These are phyloP conservation scores for Andrena fulva DNA, from an alignment of 2,888 invertebrate genomes.

Conservation along the genomic window DNA sequence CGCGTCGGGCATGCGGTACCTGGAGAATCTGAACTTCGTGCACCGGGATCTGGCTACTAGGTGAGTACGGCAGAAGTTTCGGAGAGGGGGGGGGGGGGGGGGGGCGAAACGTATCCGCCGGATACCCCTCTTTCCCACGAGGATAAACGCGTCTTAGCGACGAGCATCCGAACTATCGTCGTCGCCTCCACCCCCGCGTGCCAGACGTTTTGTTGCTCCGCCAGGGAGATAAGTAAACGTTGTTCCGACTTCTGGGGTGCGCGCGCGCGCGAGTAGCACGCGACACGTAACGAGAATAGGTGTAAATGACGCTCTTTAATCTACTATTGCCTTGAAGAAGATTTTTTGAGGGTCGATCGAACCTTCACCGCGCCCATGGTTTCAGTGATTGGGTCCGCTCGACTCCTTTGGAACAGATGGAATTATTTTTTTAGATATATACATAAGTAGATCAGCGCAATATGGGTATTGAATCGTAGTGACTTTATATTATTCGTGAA, in stretches of 20 bases:
- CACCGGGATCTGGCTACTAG: conserved; percentile 95
- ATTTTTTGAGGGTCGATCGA: no score
- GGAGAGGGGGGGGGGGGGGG: background rate
- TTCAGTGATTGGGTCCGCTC: no score
- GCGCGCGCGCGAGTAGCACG: background rate
- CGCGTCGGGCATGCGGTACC: conserved; percentile 95
- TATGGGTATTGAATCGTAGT: no score
- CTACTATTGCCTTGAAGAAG: conserved; percentile 4
- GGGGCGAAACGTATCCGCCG: conserved; percentile 47
- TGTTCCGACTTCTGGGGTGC: conserved; percentile 29
- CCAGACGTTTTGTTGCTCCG: conserved; percentile 35
- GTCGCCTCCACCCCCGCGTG: conserved; percentile 5
- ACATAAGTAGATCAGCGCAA: no score
- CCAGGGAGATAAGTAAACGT: conserved; percentile 34
- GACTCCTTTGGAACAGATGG: no score
- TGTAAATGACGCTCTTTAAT: conserved; percentile 26
- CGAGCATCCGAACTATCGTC: conserved; percentile 40
- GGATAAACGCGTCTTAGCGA: conserved; percentile 57
- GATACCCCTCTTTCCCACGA: conserved; percentile 59
- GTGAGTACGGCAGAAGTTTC: conserved; percentile 80
- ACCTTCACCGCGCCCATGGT: no score
- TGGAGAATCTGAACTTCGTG: conserved; percentile 95
- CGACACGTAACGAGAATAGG: background rate
- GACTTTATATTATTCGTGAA: no score
- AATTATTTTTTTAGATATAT: no score